A percentile compares a stretch with the other conserved stretches of the same genome.
Evolutionary conservation across 2,797 vertebrate species (phyloP).

Genomic region (Esox lucius): DNA sequence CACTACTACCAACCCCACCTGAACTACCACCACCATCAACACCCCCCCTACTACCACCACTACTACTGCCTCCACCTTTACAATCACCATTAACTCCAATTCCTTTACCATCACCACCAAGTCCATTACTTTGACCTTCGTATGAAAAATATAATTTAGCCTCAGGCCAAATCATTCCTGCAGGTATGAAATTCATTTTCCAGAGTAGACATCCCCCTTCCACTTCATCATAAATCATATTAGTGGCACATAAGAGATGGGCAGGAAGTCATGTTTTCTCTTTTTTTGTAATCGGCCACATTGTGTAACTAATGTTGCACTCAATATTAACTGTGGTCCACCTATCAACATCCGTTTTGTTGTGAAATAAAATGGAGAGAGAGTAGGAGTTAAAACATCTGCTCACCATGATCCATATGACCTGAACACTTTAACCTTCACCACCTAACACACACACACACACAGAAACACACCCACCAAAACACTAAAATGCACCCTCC

Average conservation of each 20-base stretch:
- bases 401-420: slow-evolving; percentile 41
- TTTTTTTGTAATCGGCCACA: slow-evolving; percentile 67
- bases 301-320: slow-evolving; percentile 71
- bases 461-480: not conserved
- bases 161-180: slow-evolving; percentile 73
- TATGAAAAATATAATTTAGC: slow-evolving; percentile 70
- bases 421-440: slow-evolving; percentile 40
- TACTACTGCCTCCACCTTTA: too few species aligned
- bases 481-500: not conserved
- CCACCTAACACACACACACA: slow-evolving; percentile 28
- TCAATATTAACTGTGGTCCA: slow-evolving; percentile 79
- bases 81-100: too few species aligned
- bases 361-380: slow-evolving; percentile 42
- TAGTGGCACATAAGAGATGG: slow-evolving; percentile 67
- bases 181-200: slow-evolving; percentile 82
- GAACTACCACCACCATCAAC: too few species aligned
- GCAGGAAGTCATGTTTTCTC: slow-evolving; percentile 47
- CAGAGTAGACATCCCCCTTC: slow-evolving; percentile 67
- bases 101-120: too few species aligned
- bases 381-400: slow-evolving; percentile 27
- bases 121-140: slow-evolving; percentile 54
- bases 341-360: slow-evolving; percentile 45
- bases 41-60: too few species aligned
- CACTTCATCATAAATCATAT: slow-evolving; percentile 82
- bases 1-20: too few species aligned